phyloP scores from a whole-genome alignment of 1,140 invertebrate species.

The Rhizoglyphus robini region DNA sequence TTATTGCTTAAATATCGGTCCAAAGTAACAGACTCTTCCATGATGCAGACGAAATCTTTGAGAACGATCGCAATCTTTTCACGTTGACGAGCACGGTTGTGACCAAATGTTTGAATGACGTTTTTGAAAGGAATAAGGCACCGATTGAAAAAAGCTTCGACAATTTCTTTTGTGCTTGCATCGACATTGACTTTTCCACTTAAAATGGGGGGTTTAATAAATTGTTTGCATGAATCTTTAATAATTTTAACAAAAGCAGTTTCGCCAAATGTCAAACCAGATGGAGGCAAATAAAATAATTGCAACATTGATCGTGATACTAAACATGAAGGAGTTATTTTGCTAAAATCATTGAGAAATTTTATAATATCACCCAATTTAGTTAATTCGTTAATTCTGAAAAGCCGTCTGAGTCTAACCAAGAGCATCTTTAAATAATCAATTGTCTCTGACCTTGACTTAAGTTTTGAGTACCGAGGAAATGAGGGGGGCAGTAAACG shows the following conservation, averaged over 20 bases:
- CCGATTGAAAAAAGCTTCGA: constrained; percentile 73
- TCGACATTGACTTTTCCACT: constrained; percentile 24
- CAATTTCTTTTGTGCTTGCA: constrained; percentile 57
- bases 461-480: constrained; percentile 87
- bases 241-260: constrained; percentile 59
- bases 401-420: constrained; percentile 59
- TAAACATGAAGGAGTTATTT: constrained; percentile 67
- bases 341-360: constrained; percentile 84
- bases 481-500: constrained; percentile 90
- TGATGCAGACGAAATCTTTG: constrained; percentile 74
- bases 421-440: constrained; percentile 70
- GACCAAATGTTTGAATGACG: constrained; percentile 54
- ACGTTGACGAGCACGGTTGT: constrained; percentile 82
- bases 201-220: constrained; percentile 65
- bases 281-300: constrained; percentile 52
- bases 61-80: constrained; percentile 80
- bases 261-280: constrained; percentile 34
- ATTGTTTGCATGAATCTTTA: constrained; percentile 63
- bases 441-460: constrained; percentile 61
- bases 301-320: constrained; percentile 82
- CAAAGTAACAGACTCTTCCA: constrained; percentile 59
- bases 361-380: constrained; percentile 73
- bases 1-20: constrained; percentile 64
- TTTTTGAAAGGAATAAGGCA: constrained; percentile 73
- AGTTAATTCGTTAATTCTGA: constrained; percentile 59